A percentile compares a stretch with the other conserved stretches of the same genome.
These are phyloP conservation scores for Petromus typicus DNA, from an alignment of 2,113 vertebrate species.

Conservation along the genomic window DNA sequence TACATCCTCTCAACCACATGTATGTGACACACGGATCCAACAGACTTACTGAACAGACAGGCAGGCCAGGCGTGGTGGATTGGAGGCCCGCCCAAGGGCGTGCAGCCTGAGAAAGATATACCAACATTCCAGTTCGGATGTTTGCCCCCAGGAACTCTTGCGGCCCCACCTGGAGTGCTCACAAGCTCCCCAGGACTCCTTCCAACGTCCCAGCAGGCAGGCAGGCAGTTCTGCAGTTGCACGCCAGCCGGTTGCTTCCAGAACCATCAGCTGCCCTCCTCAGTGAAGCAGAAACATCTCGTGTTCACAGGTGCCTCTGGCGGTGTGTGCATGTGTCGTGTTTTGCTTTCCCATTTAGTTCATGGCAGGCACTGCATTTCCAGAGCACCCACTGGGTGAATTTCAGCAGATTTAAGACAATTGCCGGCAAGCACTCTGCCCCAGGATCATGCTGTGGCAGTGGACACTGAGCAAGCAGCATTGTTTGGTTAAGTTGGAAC, in stretches of 20 bases:
- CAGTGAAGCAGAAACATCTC: constrained; percentile 67
- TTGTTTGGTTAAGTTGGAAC: constrained; percentile 85
- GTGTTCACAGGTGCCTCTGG: constrained; percentile 70
- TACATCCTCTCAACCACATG: background rate
- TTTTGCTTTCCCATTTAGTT: constrained; percentile 70
- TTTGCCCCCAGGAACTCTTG: background rate
- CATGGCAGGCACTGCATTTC: background rate
- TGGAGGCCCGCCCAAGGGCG: background rate
- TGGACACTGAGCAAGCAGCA: background rate
- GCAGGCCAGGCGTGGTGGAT: background rate
- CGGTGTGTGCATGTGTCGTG: constrained; percentile 57
- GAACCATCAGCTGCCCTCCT: constrained; percentile 2
- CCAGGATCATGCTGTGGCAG: background rate
- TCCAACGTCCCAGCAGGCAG: background rate
- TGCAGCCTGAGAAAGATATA: background rate
- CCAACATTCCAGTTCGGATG: background rate
- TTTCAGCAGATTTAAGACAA: background rate
- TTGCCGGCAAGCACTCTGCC: accelerated
- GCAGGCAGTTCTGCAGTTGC: background rate
- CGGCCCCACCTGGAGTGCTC: background rate
- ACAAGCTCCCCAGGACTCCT: background rate
- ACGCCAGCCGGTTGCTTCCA: constrained; percentile 52
- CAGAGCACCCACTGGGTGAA: constrained; percentile 42
- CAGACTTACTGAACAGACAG: background rate
- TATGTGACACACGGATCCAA: background rate